Percentiles rank a stretch among this genome's conserved stretches.
phyloP scores from a whole-genome alignment of 1,140 invertebrate species.

The Zeugodacus cucurbitae region DNA sequence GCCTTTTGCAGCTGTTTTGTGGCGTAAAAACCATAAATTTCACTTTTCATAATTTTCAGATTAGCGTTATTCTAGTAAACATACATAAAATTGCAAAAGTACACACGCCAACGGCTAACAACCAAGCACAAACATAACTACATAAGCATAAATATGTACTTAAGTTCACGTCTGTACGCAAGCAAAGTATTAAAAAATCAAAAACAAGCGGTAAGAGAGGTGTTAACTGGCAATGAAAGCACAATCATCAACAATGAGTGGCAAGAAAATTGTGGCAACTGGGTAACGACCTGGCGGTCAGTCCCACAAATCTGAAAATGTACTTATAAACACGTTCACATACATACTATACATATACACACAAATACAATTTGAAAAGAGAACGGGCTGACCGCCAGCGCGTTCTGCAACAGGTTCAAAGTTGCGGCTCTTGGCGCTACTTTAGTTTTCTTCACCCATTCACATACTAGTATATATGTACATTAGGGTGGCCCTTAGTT shows the following conservation, averaged over 20 bases:
- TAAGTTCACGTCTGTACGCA: not conserved
- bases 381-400: not conserved
- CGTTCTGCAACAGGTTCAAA: not conserved
- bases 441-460: not conserved
- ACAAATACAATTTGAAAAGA: not conserved
- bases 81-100: not conserved
- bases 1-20: not conserved
- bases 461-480: too few relatives aligned
- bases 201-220: not conserved
- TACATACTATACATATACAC: too few relatives aligned
- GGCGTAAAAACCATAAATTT: conserved; percentile 14
- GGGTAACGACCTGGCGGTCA: not conserved
- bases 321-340: not conserved
- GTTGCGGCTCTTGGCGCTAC: not conserved
- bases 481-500: too few relatives aligned
- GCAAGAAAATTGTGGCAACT: conserved; percentile 21
- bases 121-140: not conserved
- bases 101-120: not conserved
- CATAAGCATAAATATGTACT: not conserved
- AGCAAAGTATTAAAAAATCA: not conserved
- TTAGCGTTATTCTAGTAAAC: too few relatives aligned
- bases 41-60: conserved; percentile 11
- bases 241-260: not conserved
- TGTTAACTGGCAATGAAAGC: not conserved
- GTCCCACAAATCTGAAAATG: not conserved